These are phyloP conservation scores for Octopus sinensis DNA, from an alignment of 1,140 invertebrate genomes.

Conservation along the genomic window DNA sequence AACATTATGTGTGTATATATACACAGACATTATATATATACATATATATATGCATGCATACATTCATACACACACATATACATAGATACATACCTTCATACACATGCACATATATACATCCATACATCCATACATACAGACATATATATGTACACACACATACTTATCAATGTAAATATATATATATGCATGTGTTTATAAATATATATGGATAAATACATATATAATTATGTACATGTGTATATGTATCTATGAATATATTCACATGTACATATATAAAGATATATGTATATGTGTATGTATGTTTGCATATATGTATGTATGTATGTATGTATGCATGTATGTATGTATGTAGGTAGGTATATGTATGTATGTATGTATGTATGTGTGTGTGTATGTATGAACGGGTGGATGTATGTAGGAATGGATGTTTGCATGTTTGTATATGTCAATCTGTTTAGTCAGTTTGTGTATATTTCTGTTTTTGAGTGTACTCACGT, in stretches of 20 bases:
- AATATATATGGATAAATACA: background rate
- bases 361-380: background rate
- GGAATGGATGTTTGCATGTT: background rate
- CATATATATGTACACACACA: background rate
- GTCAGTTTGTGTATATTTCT: background rate
- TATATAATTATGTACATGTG: background rate
- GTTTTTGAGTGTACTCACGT: background rate
- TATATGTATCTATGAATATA: background rate
- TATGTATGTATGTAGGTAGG: background rate
- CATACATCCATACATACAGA: background rate
- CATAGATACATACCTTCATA: background rate
- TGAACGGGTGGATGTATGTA: background rate
- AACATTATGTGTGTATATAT: too few relatives aligned
- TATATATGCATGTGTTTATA: background rate
- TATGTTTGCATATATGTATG: background rate
- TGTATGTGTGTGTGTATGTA: background rate
- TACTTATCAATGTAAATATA: background rate
- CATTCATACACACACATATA: background rate
- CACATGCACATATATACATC: background rate
- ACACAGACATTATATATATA: background rate
- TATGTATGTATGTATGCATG: background rate
- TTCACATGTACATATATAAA: background rate
- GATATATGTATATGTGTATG: background rate
- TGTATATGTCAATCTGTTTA: background rate
- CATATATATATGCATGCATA: background rate